phyloP scores from a whole-genome alignment of 1,140 invertebrate species.

The Drosophila baimaii region DNA sequence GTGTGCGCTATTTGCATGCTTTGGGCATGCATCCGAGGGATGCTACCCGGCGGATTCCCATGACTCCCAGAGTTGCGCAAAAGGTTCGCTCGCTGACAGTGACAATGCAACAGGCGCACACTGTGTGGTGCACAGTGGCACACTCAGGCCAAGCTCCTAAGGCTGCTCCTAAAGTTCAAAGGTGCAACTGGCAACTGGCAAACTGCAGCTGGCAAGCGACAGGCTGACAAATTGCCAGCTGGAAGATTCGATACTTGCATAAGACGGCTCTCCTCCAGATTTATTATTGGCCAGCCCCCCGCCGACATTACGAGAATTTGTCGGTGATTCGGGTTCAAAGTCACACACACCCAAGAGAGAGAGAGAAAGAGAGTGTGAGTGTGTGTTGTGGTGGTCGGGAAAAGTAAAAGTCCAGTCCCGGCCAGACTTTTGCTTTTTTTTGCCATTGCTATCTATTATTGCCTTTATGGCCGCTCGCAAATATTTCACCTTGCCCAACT shows the following conservation, averaged over 20 bases:
- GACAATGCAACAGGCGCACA: slow-evolving; percentile 54
- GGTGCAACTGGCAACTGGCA: slow-evolving; percentile 41
- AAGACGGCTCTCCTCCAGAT: slow-evolving; percentile 51
- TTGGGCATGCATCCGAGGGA: background rate
- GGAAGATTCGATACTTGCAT: slow-evolving; percentile 68
- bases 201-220: slow-evolving; percentile 45
- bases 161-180: slow-evolving; percentile 58
- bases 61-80: slow-evolving; percentile 49
- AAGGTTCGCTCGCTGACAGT: slow-evolving; percentile 64
- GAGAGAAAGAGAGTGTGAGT: too few species aligned
- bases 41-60: slow-evolving; percentile 44
- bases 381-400: too few species aligned
- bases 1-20: slow-evolving; percentile 29
- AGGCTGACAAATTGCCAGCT: slow-evolving; percentile 70
- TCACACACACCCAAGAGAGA: too few species aligned
- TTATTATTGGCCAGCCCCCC: slow-evolving; percentile 69
- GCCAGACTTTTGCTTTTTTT: slow-evolving; percentile 47
- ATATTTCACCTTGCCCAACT: slow-evolving; percentile 52
- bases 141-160: slow-evolving; percentile 31
- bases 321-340: slow-evolving; percentile 32
- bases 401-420: slow-evolving; percentile 66
- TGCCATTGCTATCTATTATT: slow-evolving; percentile 15
- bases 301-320: slow-evolving; percentile 31
- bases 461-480: slow-evolving; percentile 41
- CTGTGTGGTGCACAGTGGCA: slow-evolving; percentile 30